Evolutionary conservation across 2,113 vertebrate genomes (phyloP), one percentile per base, ranked within the genome.

Genomic region (Rhinolophus sinicus): DNA sequence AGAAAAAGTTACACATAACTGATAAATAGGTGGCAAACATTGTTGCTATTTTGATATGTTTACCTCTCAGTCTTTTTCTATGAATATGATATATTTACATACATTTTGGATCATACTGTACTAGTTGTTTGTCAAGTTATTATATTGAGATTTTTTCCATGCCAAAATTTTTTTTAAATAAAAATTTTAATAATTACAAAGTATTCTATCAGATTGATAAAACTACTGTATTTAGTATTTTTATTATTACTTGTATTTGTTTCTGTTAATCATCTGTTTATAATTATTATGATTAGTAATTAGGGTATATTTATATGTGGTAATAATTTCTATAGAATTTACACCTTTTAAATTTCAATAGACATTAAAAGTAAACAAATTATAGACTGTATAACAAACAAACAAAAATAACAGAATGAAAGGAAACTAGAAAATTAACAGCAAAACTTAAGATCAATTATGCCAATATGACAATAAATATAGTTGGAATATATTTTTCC

Each of bases 341-440:
- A 33, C 47, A 60, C 2, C 33, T 93, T 97, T 92, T 52, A 92
- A 24, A 87, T 95, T 85, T 93, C 12, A 44, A 8, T 67, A 85
- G 44, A 93, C 83, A 82, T 75, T 64, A 85, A 95, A 96, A 89
- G 26, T 81, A 93, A 96, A 54, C 16, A 47, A 92, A 47, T 30
- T 26, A 85, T 7, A 30, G 50, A 52, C 6, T 93, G 8, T 5
- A 50, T 64, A 56, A 75, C 38, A 95, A 75, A 78, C 8, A 62
- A 77, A 56, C 44, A 77, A 30, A 85, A 95, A 82, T 13, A 64
- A 60, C 3, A 89, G 88, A 94, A 54, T 72, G n/a, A 76, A 84
- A 62, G 28, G 12, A 93, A 88, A 81, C 9, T 76, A 33, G 35
- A 95, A 87, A 83, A 60, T 76, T 80, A 58, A 38, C 1, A 90